Evolutionary conservation across 2,888 invertebrate species (phyloP), one percentile per base, ranked within the genome.

Genomic region (Oasisia sp.): DNA sequence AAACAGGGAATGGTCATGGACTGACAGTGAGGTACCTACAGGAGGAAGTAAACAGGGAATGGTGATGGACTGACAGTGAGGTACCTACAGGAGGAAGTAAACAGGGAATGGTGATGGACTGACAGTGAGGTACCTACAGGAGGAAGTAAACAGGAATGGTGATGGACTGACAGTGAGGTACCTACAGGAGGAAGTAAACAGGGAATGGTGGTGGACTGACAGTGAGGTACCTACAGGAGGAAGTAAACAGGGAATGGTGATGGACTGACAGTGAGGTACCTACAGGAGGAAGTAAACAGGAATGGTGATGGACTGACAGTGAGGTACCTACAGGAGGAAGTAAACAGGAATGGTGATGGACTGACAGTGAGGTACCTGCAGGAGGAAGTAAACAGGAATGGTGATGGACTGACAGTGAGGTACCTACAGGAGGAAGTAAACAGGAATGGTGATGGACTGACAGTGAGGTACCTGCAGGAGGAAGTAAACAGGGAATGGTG

Each of bases 341-440:
- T 95, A 95, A n/a, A n/a, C n/a, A n/a, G n/a, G n/a, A n/a, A n/a
- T n/a, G n/a, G n/a, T n/a, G n/a, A n/a, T n/a, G n/a, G n/a, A n/a
- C n/a, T n/a, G n/a, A 38, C 38, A 38, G 38, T 74, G n/a, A 74
- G 74, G 27, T 93, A 96, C 96, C 95, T 96, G 95, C n/a, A 96
- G 94, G 0, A 96, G 95, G 91, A 95, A 95, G 92, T 95, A 95
- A n/a, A n/a, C n/a, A n/a, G n/a, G n/a, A n/a, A n/a, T n/a, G n/a
- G n/a, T n/a, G n/a, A n/a, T n/a, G n/a, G n/a, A n/a, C n/a, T n/a
- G n/a, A 38, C 38, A 38, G 38, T 74, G n/a, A 74, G 74, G 27
- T 93, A 96, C 96, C 95, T 96, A 95, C n/a, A 96, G 94, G 0
- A 96, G 95, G 91, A 95, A 95, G 92, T 95, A 95, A n/a, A n/a